Conservation (phyloP, 2,888 invertebrate species). For the Lamproptera curius region DNA sequence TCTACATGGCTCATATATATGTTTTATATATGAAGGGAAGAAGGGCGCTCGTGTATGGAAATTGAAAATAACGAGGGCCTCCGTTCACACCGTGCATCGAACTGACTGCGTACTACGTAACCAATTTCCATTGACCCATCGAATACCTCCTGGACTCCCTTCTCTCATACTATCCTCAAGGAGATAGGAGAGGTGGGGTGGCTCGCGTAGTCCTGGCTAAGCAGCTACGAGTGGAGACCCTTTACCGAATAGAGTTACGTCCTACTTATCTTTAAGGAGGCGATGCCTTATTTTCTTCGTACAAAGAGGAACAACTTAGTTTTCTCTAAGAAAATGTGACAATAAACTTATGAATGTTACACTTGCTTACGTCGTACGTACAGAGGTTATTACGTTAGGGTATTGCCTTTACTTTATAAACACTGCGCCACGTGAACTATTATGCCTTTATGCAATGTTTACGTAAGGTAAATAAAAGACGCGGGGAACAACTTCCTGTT, state of each 20-base stretch:
- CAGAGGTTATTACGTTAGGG: slow-evolving; percentile 12
- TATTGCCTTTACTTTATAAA: slow-evolving; percentile 14
- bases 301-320: slow-evolving; percentile 59
- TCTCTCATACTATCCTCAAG: slow-evolving; percentile 51
- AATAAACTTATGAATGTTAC: slow-evolving; percentile 42
- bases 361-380: slow-evolving; percentile 17
- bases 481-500: neutral
- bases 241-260: slow-evolving; percentile 75
- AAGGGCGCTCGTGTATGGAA: slow-evolving; percentile 73
- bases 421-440: slow-evolving; percentile 6
- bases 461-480: neutral
- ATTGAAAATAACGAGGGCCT: slow-evolving; percentile 76
- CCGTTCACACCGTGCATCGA: slow-evolving; percentile 70
- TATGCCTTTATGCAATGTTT: slow-evolving; percentile 8
- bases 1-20: no score
- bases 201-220: slow-evolving; percentile 60
- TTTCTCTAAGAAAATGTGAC: slow-evolving; percentile 51
- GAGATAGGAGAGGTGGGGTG: slow-evolving; percentile 48
- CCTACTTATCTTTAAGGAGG: slow-evolving; percentile 74
- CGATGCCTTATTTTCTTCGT: slow-evolving; percentile 70
- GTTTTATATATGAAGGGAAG: slow-evolving; percentile 40
- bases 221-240: slow-evolving; percentile 66
- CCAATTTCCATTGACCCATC: slow-evolving; percentile 59
- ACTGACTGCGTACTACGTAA: slow-evolving; percentile 56
- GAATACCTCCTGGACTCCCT: slow-evolving; percentile 51